phyloP scores from a whole-genome alignment of 1,140 invertebrate species.

The Cylas formicarius region DNA sequence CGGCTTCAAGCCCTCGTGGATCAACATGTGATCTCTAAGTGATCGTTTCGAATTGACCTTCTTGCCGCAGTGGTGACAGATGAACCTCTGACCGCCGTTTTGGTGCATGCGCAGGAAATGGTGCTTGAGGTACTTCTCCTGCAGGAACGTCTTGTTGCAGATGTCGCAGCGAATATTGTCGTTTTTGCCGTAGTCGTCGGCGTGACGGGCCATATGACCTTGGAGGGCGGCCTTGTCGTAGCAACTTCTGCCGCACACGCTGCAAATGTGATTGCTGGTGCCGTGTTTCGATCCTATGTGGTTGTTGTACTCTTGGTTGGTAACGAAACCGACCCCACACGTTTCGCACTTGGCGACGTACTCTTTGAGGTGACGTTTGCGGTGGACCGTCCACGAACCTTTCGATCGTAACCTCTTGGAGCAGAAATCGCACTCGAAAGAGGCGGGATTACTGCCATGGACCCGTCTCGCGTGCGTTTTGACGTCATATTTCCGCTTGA shows the following conservation, averaged over 20 bases:
- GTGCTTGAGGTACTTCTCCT: slow-evolving; percentile 28
- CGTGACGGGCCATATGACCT: slow-evolving; percentile 27
- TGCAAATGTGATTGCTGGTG: slow-evolving; percentile 30
- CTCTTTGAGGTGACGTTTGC: slow-evolving; percentile 52
- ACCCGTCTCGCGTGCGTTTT: slow-evolving; percentile 47
- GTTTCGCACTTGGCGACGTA: slow-evolving; percentile 30
- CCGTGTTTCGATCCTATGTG: slow-evolving; percentile 33
- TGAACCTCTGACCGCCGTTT: slow-evolving; percentile 27
- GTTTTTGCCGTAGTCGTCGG: slow-evolving; percentile 29
- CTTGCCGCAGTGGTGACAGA: slow-evolving; percentile 33
- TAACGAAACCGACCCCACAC: slow-evolving; percentile 33
- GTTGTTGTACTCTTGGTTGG: slow-evolving; percentile 31
- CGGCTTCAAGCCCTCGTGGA: slow-evolving; percentile 34
- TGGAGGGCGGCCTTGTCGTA: slow-evolving; percentile 30
- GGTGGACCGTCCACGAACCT: slow-evolving; percentile 58
- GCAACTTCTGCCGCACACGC: slow-evolving; percentile 30
- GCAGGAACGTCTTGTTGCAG: slow-evolving; percentile 42
- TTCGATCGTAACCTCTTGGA: slow-evolving; percentile 59
- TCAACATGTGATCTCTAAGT: slow-evolving; percentile 29
- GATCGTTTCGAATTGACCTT: slow-evolving; percentile 28
- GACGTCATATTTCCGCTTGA: slow-evolving; percentile 27
- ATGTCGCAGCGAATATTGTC: slow-evolving; percentile 44
- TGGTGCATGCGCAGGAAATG: slow-evolving; percentile 28
- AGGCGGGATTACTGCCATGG: slow-evolving; percentile 23
- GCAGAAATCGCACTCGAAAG: slow-evolving; percentile 37